Conservation (phyloP, 2,888 invertebrate species). For the Plagodis pulveraria region DNA sequence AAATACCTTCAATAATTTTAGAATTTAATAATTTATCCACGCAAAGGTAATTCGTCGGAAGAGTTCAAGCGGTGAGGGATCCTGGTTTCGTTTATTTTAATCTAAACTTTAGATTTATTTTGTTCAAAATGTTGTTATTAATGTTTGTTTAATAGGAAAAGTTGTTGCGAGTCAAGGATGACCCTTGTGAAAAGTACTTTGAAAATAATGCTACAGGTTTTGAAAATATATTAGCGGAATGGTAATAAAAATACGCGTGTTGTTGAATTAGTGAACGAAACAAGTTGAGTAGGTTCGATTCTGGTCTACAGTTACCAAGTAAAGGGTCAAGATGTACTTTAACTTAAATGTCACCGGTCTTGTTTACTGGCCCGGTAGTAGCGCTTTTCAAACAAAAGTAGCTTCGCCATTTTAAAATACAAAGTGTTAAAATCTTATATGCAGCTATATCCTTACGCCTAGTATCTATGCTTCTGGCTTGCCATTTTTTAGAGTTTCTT, state of each 20-base stretch:
- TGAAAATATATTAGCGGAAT: conserved; percentile 7
- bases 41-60: conserved; percentile 33
- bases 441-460: too few relatives aligned
- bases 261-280: too few relatives aligned
- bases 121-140: conserved; percentile 39
- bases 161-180: conserved; percentile 37
- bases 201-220: conserved; percentile 23
- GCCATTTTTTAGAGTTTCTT: too few relatives aligned
- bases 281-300: too few relatives aligned
- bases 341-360: too few relatives aligned
- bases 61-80: conserved; percentile 35
- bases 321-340: too few relatives aligned
- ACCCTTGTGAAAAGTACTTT: conserved; percentile 28
- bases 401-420: too few relatives aligned
- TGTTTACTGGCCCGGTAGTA: too few relatives aligned
- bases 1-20: conserved; percentile 13
- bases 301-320: too few relatives aligned
- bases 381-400: too few relatives aligned
- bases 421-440: too few relatives aligned
- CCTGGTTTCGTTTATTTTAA: conserved; percentile 39
- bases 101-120: conserved; percentile 42
- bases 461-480: too few relatives aligned
- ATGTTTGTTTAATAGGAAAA: conserved; percentile 40
- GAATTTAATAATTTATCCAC: conserved; percentile 20
- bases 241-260: not conserved